Evolutionary conservation across 2,888 invertebrate species (phyloP), one percentile per base, ranked within the genome.

Genomic region (Sisyra nigra): DNA sequence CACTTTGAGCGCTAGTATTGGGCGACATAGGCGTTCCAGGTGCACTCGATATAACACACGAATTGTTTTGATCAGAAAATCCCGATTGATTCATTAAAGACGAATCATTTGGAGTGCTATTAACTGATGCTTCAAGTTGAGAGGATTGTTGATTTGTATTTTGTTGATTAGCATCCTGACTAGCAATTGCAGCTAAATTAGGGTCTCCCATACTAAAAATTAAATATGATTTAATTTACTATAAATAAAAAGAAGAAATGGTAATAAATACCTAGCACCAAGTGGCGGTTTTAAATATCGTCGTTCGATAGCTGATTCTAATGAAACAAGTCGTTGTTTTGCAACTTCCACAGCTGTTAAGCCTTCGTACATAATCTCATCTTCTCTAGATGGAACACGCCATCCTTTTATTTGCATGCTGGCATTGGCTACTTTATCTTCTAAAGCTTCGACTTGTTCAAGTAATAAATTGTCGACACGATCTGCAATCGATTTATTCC

Each of bases 281-380:
- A 96, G 69, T 35, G 94, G 94, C 45, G 93, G 91, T 61, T 92
- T 91, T 35, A 96, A 69, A 61, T 94, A 96, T 51, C 96, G 70
- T 52, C 93, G 68, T 62, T 96, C 96, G 42, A 96, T 88, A 51
- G 89, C 89, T 1, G 81, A 77, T 62, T 96, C 94, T 10, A 96
- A 66, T 0, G 80, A 74, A 3, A 85, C 70, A 43, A 97, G 70
- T 53, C 89, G 74, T 53, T 80, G 77, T 30, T 73, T 72, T 56
- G 76, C 69, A 62, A 76, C 63, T 58, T 71, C 65, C 52, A 76
- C 68, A 57, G 75, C 65, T 65, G 60, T 62, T 53, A 68, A 55
- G 18, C 58, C 58, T 29, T 62, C 42, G 52, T 65, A 48, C 47
- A 62, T 33, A 40, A 35, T 24, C 53, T 71, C 70, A 39, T 68